These are phyloP conservation scores for Osmerus eperlanus DNA, from an alignment of 2,113 vertebrate species.

Conservation along the genomic window DNA sequence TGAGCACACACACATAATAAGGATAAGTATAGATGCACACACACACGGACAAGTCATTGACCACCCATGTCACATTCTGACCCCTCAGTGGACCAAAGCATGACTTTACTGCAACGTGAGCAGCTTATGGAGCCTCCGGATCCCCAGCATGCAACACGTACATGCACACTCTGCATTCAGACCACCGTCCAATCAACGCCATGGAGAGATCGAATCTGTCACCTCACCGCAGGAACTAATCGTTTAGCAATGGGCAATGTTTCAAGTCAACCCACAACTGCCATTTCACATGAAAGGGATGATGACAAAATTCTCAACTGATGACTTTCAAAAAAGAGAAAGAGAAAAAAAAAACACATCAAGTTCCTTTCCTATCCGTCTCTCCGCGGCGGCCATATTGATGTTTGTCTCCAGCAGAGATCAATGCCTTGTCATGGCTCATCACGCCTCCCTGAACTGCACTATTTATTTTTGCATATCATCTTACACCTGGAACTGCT, in stretches of 20 bases:
- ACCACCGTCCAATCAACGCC: not conserved
- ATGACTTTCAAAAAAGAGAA: too few species aligned
- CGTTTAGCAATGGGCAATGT: slow-evolving; percentile 5
- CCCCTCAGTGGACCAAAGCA: too few species aligned
- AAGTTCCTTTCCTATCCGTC: slow-evolving; percentile 12
- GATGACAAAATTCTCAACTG: slow-evolving; percentile 25
- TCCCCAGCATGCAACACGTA: not conserved
- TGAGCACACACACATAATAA: too few species aligned
- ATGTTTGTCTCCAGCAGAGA: slow-evolving; percentile 43
- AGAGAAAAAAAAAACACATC: not conserved
- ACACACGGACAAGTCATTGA: not conserved
- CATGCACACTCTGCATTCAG: not conserved
- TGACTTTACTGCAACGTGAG: too few species aligned
- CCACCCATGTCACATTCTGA: too few species aligned
- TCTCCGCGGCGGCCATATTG: slow-evolving; percentile 33
- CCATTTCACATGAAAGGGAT: slow-evolving; percentile 20
- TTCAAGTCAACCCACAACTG: slow-evolving; percentile 14
- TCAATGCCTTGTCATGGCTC: slow-evolving; percentile 43
- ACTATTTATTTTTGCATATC: not conserved
- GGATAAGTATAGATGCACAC: not conserved
- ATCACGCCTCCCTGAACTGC: slow-evolving; percentile 13
- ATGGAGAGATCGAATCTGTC: slow-evolving; percentile 4
- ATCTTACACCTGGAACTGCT: not conserved
- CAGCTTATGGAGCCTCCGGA: too few species aligned
- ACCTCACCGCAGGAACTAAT: not conserved